Conservation (phyloP, 2,113 vertebrate species). For the Gnathonemus longibarbis region DNA sequence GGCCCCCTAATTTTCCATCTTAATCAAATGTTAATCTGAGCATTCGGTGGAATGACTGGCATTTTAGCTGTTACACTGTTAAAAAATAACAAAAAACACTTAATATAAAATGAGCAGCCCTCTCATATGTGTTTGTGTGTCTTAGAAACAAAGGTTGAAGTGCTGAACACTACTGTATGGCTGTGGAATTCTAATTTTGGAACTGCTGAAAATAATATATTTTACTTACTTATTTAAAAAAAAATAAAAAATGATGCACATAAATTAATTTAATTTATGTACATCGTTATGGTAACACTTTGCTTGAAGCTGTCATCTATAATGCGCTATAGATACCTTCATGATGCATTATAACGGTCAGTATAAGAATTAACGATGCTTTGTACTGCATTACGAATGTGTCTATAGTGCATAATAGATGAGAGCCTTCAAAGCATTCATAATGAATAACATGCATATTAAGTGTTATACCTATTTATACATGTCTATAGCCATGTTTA, state of each 20-base stretch:
- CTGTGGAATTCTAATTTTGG: not conserved
- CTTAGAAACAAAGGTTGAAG: not conserved
- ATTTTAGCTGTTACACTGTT: not conserved
- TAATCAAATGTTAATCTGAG: not conserved
- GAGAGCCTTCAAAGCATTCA: not conserved
- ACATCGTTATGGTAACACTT: not conserved
- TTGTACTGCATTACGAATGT: not conserved
- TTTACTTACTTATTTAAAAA: not conserved
- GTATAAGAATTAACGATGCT: not conserved
- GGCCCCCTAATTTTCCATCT: not conserved
- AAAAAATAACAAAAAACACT: not conserved
- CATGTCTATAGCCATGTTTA: not conserved
- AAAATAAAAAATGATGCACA: not conserved
- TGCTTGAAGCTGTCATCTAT: not conserved
- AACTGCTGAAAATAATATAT: not conserved
- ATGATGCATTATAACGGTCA: not conserved
- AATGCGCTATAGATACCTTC: not conserved
- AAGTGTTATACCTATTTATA: not conserved
- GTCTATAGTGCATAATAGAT: not conserved
- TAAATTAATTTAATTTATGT: not conserved
- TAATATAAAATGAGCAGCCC: not conserved
- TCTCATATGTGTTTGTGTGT: not conserved
- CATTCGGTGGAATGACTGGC: not conserved
- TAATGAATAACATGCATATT: not conserved
- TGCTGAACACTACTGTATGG: not conserved